Percentiles rank a stretch among this genome's conserved stretches.
Conservation (phyloP, 2,888 invertebrate genomes). For the Choristoneura rosaceana region DNA sequence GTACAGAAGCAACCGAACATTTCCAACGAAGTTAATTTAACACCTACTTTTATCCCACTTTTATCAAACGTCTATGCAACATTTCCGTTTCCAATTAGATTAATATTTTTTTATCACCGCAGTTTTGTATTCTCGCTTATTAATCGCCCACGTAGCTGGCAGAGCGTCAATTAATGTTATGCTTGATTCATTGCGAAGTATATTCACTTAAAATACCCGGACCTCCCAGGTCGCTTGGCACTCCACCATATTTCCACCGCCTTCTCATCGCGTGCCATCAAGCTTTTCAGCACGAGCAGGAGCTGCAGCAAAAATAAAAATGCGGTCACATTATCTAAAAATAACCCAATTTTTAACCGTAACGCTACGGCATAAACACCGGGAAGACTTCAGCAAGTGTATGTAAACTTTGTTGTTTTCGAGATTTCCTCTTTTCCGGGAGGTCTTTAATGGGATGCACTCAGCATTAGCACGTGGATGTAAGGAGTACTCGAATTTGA, state of each 20-base stretch:
- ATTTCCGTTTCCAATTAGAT: conserved; percentile 10
- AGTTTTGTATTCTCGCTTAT: conserved; percentile 1
- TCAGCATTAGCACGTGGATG: conserved; percentile 40
- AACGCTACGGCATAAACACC: background rate
- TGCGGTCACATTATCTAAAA: conserved; percentile 29
- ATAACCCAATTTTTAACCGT: conserved; percentile 6
- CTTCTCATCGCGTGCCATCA: conserved; percentile 21
- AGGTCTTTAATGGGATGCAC: conserved; percentile 39
- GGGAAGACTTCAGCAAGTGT: background rate
- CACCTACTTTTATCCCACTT: background rate
- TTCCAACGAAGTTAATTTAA: too few relatives aligned
- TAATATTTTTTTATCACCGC: background rate
- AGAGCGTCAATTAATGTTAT: conserved; percentile 27
- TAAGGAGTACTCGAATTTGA: conserved; percentile 30
- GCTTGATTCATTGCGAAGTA: conserved; percentile 27
- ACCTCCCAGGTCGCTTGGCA: conserved; percentile 35
- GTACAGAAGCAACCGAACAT: too few relatives aligned
- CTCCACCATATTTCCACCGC: conserved; percentile 13
- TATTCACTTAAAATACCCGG: conserved; percentile 27
- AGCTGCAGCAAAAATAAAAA: conserved; percentile 22
- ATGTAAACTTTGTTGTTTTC: conserved; percentile 21
- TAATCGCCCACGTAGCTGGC: conserved; percentile 10
- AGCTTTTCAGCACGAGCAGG: conserved; percentile 32
- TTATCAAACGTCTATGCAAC: background rate
- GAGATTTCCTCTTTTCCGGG: conserved; percentile 42